Evolutionary conservation across 35 echinoderm and acorn worm species (phyloP).

Genomic region (Amphiura filiformis): DNA sequence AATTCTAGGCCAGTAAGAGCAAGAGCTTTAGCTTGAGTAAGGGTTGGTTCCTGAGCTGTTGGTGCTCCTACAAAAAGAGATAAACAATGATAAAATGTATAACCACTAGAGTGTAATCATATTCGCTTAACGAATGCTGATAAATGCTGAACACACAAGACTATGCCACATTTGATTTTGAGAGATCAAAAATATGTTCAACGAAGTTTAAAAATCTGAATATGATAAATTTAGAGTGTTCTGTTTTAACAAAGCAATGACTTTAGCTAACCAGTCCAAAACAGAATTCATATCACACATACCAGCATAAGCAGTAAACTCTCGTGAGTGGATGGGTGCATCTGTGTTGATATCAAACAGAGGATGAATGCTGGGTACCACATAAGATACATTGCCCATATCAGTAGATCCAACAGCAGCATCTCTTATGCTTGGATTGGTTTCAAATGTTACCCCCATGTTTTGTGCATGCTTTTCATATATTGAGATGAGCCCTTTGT

Average conservation of each 20-base stretch:
- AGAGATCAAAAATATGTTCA: too few relatives aligned
- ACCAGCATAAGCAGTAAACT: slow-evolving; percentile 60
- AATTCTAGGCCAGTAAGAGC: slow-evolving; percentile 82
- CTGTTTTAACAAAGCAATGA: too few relatives aligned
- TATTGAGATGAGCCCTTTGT: slow-evolving; percentile 29
- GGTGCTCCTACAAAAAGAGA: slow-evolving; percentile 52
- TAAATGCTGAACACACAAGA: too few relatives aligned
- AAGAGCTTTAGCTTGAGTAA: slow-evolving; percentile 86
- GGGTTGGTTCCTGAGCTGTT: slow-evolving; percentile 69
- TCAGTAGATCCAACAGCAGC: slow-evolving; percentile 55
- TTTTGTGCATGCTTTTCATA: slow-evolving; percentile 43
- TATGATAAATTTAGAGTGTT: too few relatives aligned
- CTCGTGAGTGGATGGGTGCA: slow-evolving; percentile 26
- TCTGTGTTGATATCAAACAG: slow-evolving; percentile 45
- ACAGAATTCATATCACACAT: too few relatives aligned
- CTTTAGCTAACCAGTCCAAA: too few relatives aligned
- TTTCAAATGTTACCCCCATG: slow-evolving; percentile 3
- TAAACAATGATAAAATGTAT: not conserved
- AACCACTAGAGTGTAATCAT: too few relatives aligned
- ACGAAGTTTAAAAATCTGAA: too few relatives aligned
- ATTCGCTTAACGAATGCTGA: too few relatives aligned
- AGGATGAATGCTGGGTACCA: slow-evolving; percentile 66
- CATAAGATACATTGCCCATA: slow-evolving; percentile 81
- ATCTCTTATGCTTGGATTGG: not conserved
- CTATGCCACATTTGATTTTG: too few relatives aligned